These are phyloP conservation scores for Drosophila gunungcola DNA, from an alignment of 1,140 invertebrate species.

Conservation along the genomic window DNA sequence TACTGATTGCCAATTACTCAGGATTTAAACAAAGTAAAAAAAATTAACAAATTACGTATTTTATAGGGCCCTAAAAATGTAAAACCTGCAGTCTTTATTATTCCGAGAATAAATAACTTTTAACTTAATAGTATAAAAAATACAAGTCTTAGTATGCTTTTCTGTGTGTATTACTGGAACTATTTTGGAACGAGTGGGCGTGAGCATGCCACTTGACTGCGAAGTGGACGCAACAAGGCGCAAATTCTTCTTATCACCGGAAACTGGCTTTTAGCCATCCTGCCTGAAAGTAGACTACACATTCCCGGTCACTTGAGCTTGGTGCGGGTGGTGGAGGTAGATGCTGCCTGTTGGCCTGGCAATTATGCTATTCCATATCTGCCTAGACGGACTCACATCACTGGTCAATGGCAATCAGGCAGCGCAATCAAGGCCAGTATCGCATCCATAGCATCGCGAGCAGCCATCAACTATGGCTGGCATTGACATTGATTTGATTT, in stretches of 20 bases:
- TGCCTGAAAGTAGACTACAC: slow-evolving; percentile 50
- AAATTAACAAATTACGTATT: too few species aligned
- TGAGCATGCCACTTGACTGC: slow-evolving; percentile 15
- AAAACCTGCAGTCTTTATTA: too few species aligned
- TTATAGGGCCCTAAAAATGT: too few species aligned
- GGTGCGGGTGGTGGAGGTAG: slow-evolving; percentile 2
- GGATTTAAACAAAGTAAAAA: too few species aligned
- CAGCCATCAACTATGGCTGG: slow-evolving; percentile 36
- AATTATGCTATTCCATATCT: slow-evolving; percentile 24
- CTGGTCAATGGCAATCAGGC: slow-evolving; percentile 41
- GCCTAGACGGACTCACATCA: slow-evolving; percentile 3
- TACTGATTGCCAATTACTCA: too few species aligned
- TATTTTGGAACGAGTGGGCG: slow-evolving; percentile 12
- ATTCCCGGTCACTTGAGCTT: background rate
- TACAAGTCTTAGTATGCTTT: background rate
- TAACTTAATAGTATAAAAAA: background rate
- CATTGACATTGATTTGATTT: slow-evolving; percentile 72
- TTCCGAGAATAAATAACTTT: too few species aligned
- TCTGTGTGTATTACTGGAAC: background rate
- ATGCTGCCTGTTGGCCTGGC: slow-evolving; percentile 9
- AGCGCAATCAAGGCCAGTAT: slow-evolving; percentile 33
- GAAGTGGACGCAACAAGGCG: slow-evolving; percentile 31
- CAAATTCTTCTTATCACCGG: slow-evolving; percentile 11
- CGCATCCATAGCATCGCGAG: slow-evolving; percentile 16
- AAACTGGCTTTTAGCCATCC: slow-evolving; percentile 15